A percentile compares a stretch with the other conserved stretches of the same genome.
phyloP scores from a whole-genome alignment of 2,888 invertebrate genomes.

The Ormia ochracea region DNA sequence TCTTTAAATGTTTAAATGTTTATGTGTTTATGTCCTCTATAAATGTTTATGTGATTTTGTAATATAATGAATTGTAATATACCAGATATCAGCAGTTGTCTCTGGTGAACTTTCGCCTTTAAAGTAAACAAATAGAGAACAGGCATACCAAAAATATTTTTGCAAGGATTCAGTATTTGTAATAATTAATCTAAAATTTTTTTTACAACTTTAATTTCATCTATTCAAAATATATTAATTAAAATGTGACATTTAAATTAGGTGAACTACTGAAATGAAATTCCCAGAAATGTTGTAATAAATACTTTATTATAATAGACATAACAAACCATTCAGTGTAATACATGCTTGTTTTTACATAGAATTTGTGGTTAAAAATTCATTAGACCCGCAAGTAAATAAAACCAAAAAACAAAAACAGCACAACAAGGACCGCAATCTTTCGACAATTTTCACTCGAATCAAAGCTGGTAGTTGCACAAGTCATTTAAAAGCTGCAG shows the following conservation, averaged over 20 bases:
- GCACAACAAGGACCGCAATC: conserved; percentile 18
- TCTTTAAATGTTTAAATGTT: too few relatives aligned
- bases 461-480: neutral
- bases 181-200: too few relatives aligned
- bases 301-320: neutral
- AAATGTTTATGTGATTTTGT: too few relatives aligned
- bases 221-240: neutral
- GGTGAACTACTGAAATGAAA: neutral
- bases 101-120: too few relatives aligned
- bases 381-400: conserved; percentile 20
- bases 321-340: conserved; percentile 32
- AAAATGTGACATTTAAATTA: neutral
- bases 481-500: neutral
- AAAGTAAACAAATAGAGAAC: too few relatives aligned
- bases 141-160: too few relatives aligned
- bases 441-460: neutral
- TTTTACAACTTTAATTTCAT: too few relatives aligned
- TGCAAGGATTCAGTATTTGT: too few relatives aligned
- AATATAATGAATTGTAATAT: too few relatives aligned
- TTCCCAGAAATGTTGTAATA: neutral
- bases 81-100: too few relatives aligned
- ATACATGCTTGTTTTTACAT: conserved; percentile 28
- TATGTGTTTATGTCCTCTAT: too few relatives aligned
- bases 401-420: neutral
- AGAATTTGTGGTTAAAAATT: conserved; percentile 47